Base-by-base conservation (phyloP, 2,888 invertebrate genomes). In the Sipunculus nudus region DNA sequence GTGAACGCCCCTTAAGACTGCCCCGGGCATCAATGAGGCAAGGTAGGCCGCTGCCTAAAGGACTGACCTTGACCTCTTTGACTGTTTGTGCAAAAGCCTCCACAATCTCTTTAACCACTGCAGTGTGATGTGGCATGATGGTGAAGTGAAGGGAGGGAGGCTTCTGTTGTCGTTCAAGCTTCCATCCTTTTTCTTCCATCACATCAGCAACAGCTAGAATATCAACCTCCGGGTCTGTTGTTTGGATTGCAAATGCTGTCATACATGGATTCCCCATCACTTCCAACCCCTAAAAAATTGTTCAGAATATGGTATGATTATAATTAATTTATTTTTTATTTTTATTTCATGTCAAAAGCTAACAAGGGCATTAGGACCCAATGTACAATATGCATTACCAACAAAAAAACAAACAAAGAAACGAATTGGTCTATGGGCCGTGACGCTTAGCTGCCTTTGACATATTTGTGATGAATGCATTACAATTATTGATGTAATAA, bases 151-250 rank as follows among this genome's bases (percentile, higher is more conserved):
- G 50, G 29, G 73, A 77, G 60, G 71, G 72, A 0, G 80, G 80
- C 25, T 71, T 72, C 65, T 77, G 78, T 31, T 79, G 74, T 16
- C 80, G 52, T 65, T 80, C 80, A 61, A 78, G 76, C 53, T 74
- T 76, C 79, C 80, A 80, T 2, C 78, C 80, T 75, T 71, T 75
- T 4, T 66, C 70, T 62, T 80, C 80, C 78, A 81, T 77, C 21
- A 68, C 71, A 63, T 81, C 80, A n/a, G 78, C 78, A 10, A 80
- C 71, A 4, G 75, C 78, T 49, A 78, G 70, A 19, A 79, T 77
- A 60, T 78, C 73, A 1, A 80, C 65, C 29, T 72, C 70, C 8
- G 74, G 70, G 55, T 78, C 74, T 31, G 60, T 61, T 2, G 79
- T 71, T 13, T 71, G 73, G n/a, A 80, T 69, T 3, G 79, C 75